Base-by-base conservation (phyloP, 2,113 vertebrate species). In the Chascanopsetta lugubris region DNA sequence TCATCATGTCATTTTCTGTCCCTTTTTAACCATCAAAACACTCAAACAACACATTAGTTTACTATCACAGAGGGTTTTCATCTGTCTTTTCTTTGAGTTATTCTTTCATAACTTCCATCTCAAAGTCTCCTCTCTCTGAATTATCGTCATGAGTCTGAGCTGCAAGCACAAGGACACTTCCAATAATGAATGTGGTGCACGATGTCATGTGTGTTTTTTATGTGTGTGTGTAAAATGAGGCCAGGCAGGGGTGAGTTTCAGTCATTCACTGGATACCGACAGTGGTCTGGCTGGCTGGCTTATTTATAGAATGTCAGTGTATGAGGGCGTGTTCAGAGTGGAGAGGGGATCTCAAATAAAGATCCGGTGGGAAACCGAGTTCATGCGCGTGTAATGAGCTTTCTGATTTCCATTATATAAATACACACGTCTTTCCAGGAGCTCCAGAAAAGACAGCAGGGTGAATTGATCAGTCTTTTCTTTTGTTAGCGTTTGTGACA, bases 281-380 rank as follows among this genome's bases (percentile, higher is more conserved):
- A 9, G 46, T 48, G 20, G 69, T 63, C 20, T 1, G 51, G 40
- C 61, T 75, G 49, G 6, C 18, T 13, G 58, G 29, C 45, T 69
- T 72, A 87, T 87, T 89, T 89, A 75, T 76, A 82, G 77, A 72
- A 40, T 62, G 60, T 27, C 50, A 27, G 5, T 63, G 80, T 53
- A 36, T 32, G 49, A 21, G 3, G 17, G 27, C 13, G 3, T n/a
- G 36, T 32, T 25, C 18, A 6, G 18, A 18, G 68, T 25, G 20
- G 34, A 59, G 55, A 27, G 47, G 25, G 25, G 18, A 25, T 66
- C 42, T 46, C 24, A 61, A 85, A 71, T 75, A 53, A 62, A 72
- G 59, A 59, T 72, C 56, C 50, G 58, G 49, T 57, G 73, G 69
- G 72, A 66, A 45, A 68, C 54, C 25, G 22, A 51, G 40, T 75